Conservation (phyloP, 2,113 vertebrate genomes). For the Heliornis fulica region DNA sequence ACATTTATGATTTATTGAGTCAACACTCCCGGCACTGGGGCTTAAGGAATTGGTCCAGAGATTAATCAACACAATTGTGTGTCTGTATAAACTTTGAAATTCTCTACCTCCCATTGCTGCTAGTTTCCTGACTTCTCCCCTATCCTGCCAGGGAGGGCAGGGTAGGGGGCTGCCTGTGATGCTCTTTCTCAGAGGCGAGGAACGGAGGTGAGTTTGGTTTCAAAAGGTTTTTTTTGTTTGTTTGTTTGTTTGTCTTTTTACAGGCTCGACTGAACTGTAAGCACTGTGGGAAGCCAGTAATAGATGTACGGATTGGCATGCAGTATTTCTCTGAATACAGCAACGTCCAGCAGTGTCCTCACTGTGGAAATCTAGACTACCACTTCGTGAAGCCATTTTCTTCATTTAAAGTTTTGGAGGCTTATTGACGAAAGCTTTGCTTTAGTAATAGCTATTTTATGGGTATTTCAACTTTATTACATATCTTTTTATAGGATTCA, state of each 20-base stretch:
- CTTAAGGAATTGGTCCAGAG: neutral
- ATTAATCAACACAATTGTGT: neutral
- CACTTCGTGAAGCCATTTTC: constrained; percentile 99
- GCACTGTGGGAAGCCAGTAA: constrained; percentile 97
- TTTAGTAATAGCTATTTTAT: constrained; percentile 90
- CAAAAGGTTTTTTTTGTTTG: constrained; percentile 15
- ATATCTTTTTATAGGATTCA: constrained; percentile 82
- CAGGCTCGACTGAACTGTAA: constrained; percentile 99
- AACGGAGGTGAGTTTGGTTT: neutral
- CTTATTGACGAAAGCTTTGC: constrained; percentile 97
- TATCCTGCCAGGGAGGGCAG: neutral
- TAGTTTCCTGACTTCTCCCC: neutral
- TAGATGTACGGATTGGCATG: constrained; percentile 97
- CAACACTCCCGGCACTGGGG: neutral
- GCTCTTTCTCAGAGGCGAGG: neutral
- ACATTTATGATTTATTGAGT: neutral
- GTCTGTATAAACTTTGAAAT: neutral
- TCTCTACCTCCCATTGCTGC: neutral
- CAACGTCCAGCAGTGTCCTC: constrained; percentile 98
- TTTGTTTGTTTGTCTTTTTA: neutral
- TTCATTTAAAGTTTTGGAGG: constrained; percentile 98
- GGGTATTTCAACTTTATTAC: constrained; percentile 84
- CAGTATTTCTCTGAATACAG: constrained; percentile 99
- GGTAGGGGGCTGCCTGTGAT: neutral
- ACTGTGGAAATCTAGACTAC: constrained; percentile 99